phyloP scores from a whole-genome alignment of 2,113 vertebrate genomes.

The Oophaga pumilio region DNA sequence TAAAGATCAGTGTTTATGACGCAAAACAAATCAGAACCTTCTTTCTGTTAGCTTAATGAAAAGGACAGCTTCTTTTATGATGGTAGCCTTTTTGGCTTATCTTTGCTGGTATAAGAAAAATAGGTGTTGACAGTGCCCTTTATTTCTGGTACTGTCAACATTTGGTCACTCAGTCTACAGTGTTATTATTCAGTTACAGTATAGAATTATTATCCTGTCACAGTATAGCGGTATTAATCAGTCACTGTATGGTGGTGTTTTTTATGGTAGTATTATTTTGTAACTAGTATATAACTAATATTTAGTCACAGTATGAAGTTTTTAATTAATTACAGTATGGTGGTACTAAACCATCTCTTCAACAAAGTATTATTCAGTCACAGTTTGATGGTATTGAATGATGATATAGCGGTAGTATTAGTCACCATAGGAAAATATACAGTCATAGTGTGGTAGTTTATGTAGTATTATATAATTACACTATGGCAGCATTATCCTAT shows the following conservation, averaged over 20 bases:
- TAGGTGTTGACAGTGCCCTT: neutral
- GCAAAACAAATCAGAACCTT: neutral
- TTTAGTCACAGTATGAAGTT: neutral
- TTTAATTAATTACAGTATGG: neutral
- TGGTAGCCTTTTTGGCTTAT: neutral
- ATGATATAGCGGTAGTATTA: too few relatives aligned
- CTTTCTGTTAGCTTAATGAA: neutral
- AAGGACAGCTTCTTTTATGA: neutral
- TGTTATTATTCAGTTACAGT: too few relatives aligned
- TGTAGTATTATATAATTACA: neutral
- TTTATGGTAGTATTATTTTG: neutral
- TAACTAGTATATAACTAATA: too few relatives aligned
- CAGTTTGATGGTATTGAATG: neutral
- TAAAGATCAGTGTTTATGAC: neutral
- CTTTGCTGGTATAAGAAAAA: neutral
- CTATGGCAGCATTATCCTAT: neutral
- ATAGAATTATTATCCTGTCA: too few relatives aligned
- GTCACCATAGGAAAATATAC: too few relatives aligned
- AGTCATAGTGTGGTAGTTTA: neutral
- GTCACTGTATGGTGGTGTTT: neutral
- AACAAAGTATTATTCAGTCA: neutral
- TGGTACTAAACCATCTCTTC: neutral
- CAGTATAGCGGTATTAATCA: neutral
- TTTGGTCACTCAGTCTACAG: too few relatives aligned
- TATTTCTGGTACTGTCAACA: too few relatives aligned